A percentile compares a stretch with the other conserved stretches of the same genome.
These are phyloP conservation scores for Peromyscus melanophrys DNA, from an alignment of 2,797 vertebrate species.

Conservation along the genomic window DNA sequence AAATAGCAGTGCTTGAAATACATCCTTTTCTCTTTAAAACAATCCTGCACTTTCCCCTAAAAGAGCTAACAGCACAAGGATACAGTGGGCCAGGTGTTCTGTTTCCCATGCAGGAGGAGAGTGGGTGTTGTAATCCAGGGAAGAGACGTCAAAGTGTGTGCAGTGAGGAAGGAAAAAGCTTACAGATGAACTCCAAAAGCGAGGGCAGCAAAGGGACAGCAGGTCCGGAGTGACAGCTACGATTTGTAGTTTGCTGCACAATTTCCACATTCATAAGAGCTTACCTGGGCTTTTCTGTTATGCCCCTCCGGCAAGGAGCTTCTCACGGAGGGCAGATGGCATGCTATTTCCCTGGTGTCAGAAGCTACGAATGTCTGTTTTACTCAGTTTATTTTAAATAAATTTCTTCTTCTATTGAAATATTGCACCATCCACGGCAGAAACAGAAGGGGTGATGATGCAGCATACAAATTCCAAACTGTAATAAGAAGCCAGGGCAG, in stretches of 20 bases:
- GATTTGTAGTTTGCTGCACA: slow-evolving; percentile 68
- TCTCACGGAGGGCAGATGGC: slow-evolving; percentile 78
- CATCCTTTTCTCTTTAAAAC: not conserved
- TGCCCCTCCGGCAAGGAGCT: slow-evolving; percentile 74
- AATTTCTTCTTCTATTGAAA: slow-evolving; percentile 79
- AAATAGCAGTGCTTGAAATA: not conserved
- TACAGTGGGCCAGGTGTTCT: not conserved
- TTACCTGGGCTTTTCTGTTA: slow-evolving; percentile 64
- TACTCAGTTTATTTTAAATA: slow-evolving; percentile 80
- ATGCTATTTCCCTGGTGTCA: slow-evolving; percentile 68
- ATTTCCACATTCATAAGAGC: slow-evolving; percentile 67
- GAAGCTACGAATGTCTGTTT: slow-evolving; percentile 75
- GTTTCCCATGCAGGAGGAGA: slow-evolving; percentile 32
- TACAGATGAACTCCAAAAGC: slow-evolving; percentile 47
- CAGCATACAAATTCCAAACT: slow-evolving; percentile 71
- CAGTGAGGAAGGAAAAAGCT: not conserved
- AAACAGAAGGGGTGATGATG: slow-evolving; percentile 75
- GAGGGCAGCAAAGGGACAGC: slow-evolving; percentile 67
- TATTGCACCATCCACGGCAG: slow-evolving; percentile 24
- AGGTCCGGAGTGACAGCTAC: slow-evolving; percentile 57
- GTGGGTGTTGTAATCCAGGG: not conserved
- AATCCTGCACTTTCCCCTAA: not conserved
- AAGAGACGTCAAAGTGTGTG: slow-evolving; percentile 17
- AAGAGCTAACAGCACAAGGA: not conserved
- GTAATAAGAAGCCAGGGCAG: slow-evolving; percentile 73